Evolutionary conservation across 2,888 invertebrate genomes (phyloP).

Genomic region (Leptinotarsa haldemani): DNA sequence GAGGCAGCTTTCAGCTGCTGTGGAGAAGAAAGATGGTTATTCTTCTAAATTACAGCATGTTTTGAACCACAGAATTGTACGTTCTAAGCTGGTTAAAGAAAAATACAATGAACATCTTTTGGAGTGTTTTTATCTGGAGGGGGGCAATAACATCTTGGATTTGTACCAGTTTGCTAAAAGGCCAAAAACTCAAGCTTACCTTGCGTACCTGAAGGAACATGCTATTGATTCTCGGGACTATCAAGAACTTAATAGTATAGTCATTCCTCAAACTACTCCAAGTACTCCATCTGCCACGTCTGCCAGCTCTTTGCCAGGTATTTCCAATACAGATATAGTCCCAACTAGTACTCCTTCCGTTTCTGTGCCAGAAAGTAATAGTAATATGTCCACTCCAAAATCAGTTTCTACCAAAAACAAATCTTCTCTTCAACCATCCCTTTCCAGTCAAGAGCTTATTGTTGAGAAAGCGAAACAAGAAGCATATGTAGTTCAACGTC

Average conservation of each 20-base stretch:
- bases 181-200: slow-evolving; percentile 79
- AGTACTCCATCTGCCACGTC: slow-evolving; percentile 61
- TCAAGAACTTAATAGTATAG: slow-evolving; percentile 44
- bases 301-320: slow-evolving; percentile 62
- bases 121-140: slow-evolving; percentile 89
- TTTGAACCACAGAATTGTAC: slow-evolving; percentile 77
- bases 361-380: slow-evolving; percentile 30
- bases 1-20: slow-evolving; percentile 65
- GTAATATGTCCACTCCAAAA: slow-evolving; percentile 36
- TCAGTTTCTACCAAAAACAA: slow-evolving; percentile 43
- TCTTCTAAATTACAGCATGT: slow-evolving; percentile 74
- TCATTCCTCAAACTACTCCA: slow-evolving; percentile 53
- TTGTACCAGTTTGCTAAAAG: slow-evolving; percentile 86
- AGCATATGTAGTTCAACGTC: slow-evolving; percentile 93
- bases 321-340: slow-evolving; percentile 50
- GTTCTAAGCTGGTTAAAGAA: slow-evolving; percentile 77
- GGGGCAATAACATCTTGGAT: slow-evolving; percentile 90
- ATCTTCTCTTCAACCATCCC: slow-evolving; percentile 35
- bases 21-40: slow-evolving; percentile 67
- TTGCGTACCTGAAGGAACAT: slow-evolving; percentile 78
- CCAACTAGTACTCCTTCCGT: slow-evolving; percentile 39
- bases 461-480: slow-evolving; percentile 93
- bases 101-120: slow-evolving; percentile 82
- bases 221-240: slow-evolving; percentile 61
- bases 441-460: slow-evolving; percentile 77